Evolutionary conservation across 2,113 vertebrate species (phyloP).

Genomic region (Actinemys pallida): DNA sequence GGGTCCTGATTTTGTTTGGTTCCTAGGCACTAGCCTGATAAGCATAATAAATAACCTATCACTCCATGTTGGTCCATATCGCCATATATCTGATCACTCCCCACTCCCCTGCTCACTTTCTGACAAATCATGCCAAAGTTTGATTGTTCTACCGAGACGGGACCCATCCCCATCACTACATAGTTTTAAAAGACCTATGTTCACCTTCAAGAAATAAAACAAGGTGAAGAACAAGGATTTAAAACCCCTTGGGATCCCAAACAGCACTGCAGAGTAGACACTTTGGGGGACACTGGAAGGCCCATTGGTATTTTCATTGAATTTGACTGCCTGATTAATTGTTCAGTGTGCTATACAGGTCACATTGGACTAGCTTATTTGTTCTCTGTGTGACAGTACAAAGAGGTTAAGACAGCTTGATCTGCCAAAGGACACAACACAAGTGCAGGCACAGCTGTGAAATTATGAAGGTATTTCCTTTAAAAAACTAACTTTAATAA

Average conservation of each 20-base stretch:
- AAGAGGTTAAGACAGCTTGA: background rate
- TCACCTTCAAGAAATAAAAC: background rate
- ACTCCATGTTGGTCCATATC: background rate
- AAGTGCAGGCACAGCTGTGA: background rate
- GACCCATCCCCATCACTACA: background rate
- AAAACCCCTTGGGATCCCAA: background rate
- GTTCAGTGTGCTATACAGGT: background rate
- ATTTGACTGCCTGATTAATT: background rate
- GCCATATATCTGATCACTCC: background rate
- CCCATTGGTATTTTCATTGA: background rate
- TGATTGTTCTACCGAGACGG: background rate
- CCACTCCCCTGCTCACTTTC: background rate
- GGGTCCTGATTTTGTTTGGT: background rate
- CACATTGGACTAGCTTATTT: background rate
- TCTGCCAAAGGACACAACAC: background rate
- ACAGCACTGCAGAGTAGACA: fast-evolving
- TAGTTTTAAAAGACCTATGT: background rate
- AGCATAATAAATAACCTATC: background rate
- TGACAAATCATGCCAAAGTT: background rate
- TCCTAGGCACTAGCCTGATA: background rate
- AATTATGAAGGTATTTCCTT: background rate
- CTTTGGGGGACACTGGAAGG: background rate
- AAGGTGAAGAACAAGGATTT: fast-evolving
- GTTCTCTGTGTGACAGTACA: background rate
- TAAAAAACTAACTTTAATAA: background rate